Evolutionary conservation across 2,113 vertebrate genomes (phyloP).

Genomic region (Proterorhinus semilunaris): DNA sequence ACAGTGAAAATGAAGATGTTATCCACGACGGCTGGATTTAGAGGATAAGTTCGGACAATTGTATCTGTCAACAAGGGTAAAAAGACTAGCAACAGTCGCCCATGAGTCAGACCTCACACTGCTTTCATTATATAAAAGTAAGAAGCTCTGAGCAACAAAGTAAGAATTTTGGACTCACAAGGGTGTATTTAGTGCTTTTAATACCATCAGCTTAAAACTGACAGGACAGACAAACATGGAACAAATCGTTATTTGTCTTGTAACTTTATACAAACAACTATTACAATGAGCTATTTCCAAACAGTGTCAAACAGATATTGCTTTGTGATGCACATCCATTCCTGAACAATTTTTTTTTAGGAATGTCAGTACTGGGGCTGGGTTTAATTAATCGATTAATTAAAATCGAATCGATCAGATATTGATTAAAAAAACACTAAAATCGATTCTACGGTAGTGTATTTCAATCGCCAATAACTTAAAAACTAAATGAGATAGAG

Average conservation of each 20-base stretch:
- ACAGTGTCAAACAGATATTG: not conserved
- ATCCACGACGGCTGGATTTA: not conserved
- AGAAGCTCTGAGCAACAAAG: not conserved
- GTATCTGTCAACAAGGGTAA: not conserved
- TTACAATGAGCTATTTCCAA: not conserved
- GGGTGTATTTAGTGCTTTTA: not conserved
- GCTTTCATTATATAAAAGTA: not conserved
- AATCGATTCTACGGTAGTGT: too few species aligned
- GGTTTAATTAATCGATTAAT: too few species aligned
- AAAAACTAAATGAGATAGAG: too few species aligned
- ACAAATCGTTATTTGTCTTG: not conserved
- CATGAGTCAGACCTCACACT: constrained; percentile 3
- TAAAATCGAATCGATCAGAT: too few species aligned
- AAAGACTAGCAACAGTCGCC: not conserved
- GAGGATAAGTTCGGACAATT: not conserved
- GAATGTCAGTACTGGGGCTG: too few species aligned
- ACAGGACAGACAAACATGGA: not conserved
- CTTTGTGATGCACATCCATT: not conserved
- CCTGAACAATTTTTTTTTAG: too few species aligned
- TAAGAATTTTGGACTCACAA: not conserved
- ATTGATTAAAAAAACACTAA: too few species aligned
- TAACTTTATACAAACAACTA: not conserved
- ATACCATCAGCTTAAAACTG: not conserved
- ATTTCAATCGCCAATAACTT: too few species aligned
- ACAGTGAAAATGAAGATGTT: constrained; percentile 16